These are phyloP conservation scores for Gymnocephalus cernua DNA, from an alignment of 2,113 vertebrate genomes.

Conservation along the genomic window DNA sequence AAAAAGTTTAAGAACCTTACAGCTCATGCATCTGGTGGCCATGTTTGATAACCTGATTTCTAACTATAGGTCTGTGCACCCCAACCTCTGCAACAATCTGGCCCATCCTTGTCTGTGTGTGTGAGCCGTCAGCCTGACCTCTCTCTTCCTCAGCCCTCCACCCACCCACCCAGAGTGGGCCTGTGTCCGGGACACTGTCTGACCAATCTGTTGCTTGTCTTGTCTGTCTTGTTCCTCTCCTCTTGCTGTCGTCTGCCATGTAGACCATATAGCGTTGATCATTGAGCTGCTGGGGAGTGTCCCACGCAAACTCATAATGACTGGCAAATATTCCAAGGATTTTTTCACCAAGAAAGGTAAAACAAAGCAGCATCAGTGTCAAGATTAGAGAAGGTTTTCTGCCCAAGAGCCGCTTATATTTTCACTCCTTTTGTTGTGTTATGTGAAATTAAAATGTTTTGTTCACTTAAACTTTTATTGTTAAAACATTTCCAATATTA, in stretches of 20 bases:
- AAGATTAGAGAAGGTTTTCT: neutral
- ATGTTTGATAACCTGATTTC: neutral
- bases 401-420: neutral
- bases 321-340: constrained; percentile 98
- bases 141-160: constrained; percentile 29
- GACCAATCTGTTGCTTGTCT: constrained; percentile 77
- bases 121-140: constrained; percentile 45
- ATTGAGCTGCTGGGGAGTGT: constrained; percentile 98
- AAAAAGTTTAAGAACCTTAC: neutral
- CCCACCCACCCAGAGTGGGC: constrained; percentile 70
- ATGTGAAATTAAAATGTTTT: neutral
- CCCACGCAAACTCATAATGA: constrained; percentile 94
- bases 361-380: constrained; percentile 19
- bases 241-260: constrained; percentile 58
- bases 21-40: neutral
- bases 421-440: neutral
- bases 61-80: neutral
- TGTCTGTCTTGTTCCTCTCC: constrained; percentile 50
- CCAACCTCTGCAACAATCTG: neutral
- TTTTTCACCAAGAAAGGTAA: constrained; percentile 99
- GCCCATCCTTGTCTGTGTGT: neutral
- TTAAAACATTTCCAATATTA: neutral
- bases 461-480: neutral
- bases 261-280: constrained; percentile 99
- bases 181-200: constrained; percentile 70